Percentiles rank a stretch among this genome's conserved stretches.
These are phyloP conservation scores for Pachypsylla venusta DNA, from an alignment of 1,140 invertebrate genomes.

Conservation along the genomic window DNA sequence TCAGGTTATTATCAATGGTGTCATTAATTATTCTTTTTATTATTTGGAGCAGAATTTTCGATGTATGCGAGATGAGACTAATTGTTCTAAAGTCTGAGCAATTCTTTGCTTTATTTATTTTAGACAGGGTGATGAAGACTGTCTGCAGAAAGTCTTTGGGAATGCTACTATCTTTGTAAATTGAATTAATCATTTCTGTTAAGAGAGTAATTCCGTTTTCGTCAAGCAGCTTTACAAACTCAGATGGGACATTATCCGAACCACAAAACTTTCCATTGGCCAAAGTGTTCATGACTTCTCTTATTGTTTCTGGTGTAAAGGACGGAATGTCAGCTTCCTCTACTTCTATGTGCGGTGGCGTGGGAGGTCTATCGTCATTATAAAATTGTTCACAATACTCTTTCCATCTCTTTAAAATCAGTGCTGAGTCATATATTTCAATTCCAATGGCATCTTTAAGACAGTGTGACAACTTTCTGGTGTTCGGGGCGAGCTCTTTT, in stretches of 20 bases:
- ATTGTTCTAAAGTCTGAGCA: slow-evolving; percentile 11
- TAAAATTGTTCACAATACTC: slow-evolving; percentile 10
- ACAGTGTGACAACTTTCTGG: neutral
- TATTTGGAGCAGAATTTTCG: slow-evolving; percentile 11
- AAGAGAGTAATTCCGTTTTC: slow-evolving; percentile 14
- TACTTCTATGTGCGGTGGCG: neutral
- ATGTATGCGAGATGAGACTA: slow-evolving; percentile 4
- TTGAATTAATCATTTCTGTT: slow-evolving; percentile 16
- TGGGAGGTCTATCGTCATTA: neutral
- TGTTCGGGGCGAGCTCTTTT: slow-evolving; percentile 4
- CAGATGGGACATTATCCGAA: slow-evolving; percentile 21
- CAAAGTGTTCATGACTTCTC: neutral
- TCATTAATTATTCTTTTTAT: slow-evolving; percentile 7
- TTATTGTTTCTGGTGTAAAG: neutral
- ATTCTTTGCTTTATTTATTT: slow-evolving; percentile 10
- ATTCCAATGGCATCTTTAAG: slow-evolving; percentile 11
- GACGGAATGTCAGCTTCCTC: neutral
- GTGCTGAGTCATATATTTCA: slow-evolving; percentile 8
- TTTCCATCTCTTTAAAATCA: neutral
- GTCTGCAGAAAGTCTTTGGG: slow-evolving; percentile 2
- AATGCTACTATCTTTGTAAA: slow-evolving; percentile 7
- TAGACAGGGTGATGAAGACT: slow-evolving; percentile 3
- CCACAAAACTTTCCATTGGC: slow-evolving; percentile 22
- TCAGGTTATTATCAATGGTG: neutral
- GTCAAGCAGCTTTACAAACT: slow-evolving; percentile 20